Base-by-base conservation (phyloP, 2,888 invertebrate species). In the Clitarchus hookeri region DNA sequence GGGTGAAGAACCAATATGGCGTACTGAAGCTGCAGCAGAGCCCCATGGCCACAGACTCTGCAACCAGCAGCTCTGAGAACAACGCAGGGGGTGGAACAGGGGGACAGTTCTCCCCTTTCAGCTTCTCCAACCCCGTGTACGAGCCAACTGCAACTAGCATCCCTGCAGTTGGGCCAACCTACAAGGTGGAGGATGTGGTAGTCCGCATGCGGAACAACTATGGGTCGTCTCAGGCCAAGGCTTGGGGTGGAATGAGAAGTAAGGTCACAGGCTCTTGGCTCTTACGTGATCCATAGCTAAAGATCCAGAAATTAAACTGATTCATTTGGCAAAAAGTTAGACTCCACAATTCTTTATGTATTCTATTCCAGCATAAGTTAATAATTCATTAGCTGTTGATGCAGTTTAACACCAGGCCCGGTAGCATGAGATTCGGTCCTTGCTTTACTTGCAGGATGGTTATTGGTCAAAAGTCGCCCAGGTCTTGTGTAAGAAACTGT, bases 101-200 rank as follows among this genome's bases (percentile, higher is more conserved):
- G 9, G 85, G 84, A 23, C 86, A 87, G 83, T 88, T 87, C 84
- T 93, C 93, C 27, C 93, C 95, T 84, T 93, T 97, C 89, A 97
- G 96, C 89, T 97, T 95, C 90, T 95, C 96, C 83, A 97, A 97
- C 92, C 97, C 97, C 0, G 96, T 96, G 0, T 97, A 97, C 89
- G 97, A 97, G 88, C 95, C 97, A 0, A 95, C 83, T 23, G 89
- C 90, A 23, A 89, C 89, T 85, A 89, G 89, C 87, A 89, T 85
- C 0, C 88, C 86, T 27, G 84, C 80, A 54, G 86, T 54, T 16
- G 87, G 86, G n/a, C 86, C 88, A 23, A 93, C 94, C 3, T 96
- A 95, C 90, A 95, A 95, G 90, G 96, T 96, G 0, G 96, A 96
- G 90, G 96, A 96, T 89, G 95, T 96, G 0, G 95, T 96, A 0